Percentiles rank a stretch among this genome's conserved stretches.
phyloP scores from a whole-genome alignment of 2,797 vertebrate species.

The Neomorphus geoffroyi region DNA sequence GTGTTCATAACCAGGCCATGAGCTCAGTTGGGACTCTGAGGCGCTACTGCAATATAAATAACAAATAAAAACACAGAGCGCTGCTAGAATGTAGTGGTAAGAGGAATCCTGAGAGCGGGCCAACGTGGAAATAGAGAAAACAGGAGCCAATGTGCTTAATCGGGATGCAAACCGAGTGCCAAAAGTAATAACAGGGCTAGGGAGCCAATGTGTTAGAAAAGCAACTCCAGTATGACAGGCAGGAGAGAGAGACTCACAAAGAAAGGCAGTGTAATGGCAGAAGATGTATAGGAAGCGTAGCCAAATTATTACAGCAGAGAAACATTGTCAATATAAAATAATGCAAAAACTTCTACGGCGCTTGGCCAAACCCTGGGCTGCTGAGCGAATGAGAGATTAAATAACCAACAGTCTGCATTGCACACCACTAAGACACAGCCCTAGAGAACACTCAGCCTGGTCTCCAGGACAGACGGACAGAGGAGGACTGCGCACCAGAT shows the following conservation, averaged over 20 bases:
- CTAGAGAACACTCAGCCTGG: not conserved
- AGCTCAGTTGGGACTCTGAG: slow-evolving; percentile 35
- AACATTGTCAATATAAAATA: slow-evolving; percentile 49
- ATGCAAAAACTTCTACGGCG: slow-evolving; percentile 32
- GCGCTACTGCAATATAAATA: slow-evolving; percentile 49
- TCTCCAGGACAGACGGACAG: not conserved
- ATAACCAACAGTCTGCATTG: not conserved
- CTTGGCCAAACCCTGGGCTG: slow-evolving; percentile 16
- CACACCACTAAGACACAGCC: not conserved
- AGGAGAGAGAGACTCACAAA: slow-evolving; percentile 35
- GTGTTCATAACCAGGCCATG: not conserved
- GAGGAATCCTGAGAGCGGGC: slow-evolving; percentile 47
- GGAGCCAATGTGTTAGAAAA: slow-evolving; percentile 60
- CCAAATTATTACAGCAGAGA: slow-evolving; percentile 66
- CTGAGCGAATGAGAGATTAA: not conserved
- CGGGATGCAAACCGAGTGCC: slow-evolving; percentile 53
- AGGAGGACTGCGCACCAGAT: not conserved
- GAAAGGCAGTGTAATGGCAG: slow-evolving; percentile 55
- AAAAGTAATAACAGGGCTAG: slow-evolving; percentile 59
- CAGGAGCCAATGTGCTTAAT: slow-evolving; percentile 59
- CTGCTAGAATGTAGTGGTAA: slow-evolving; percentile 46
- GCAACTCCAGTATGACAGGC: slow-evolving; percentile 49
- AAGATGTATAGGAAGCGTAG: slow-evolving; percentile 16
- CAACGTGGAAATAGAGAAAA: slow-evolving; percentile 44
- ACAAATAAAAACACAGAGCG: slow-evolving; percentile 44